Conservation (phyloP, 2,888 invertebrate species). For the Philopedon plagiatum region DNA sequence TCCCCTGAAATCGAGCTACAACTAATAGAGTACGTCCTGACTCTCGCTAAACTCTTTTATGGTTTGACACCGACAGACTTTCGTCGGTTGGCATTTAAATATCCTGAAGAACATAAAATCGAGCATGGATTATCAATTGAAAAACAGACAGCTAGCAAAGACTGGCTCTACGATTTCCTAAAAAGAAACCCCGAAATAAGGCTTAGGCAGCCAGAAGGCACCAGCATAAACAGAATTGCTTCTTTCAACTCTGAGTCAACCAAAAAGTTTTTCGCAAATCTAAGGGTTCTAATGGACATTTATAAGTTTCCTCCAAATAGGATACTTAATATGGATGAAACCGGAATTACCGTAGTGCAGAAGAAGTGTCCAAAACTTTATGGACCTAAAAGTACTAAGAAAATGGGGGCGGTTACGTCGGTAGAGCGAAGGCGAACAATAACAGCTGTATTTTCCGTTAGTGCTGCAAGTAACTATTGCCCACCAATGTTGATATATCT, state of each 20-base stretch:
- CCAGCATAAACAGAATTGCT: constrained; percentile 41
- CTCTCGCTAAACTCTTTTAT: constrained; percentile 46
- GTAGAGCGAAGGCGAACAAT: constrained; percentile 48
- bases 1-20: neutral
- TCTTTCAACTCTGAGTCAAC: neutral
- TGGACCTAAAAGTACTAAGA: constrained; percentile 46
- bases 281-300: constrained; percentile 12
- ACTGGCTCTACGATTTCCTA: constrained; percentile 31
- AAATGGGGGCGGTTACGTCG: constrained; percentile 46
- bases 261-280: constrained; percentile 15
- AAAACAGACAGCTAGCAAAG: constrained; percentile 28
- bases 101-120: constrained; percentile 37
- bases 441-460: constrained; percentile 43
- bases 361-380: constrained; percentile 39
- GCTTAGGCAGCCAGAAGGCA: constrained; percentile 37
- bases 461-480: constrained; percentile 43
- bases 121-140: constrained; percentile 14
- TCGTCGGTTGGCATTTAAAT: constrained; percentile 42
- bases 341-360: constrained; percentile 19
- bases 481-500: constrained; percentile 28
- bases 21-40: constrained; percentile 20
- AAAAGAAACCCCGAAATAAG: constrained; percentile 35
- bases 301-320: constrained; percentile 27
- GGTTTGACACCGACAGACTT: constrained; percentile 44
- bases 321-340: no score